Base-by-base conservation (phyloP, 2,888 invertebrate genomes). In the Napeogenes inachia region DNA sequence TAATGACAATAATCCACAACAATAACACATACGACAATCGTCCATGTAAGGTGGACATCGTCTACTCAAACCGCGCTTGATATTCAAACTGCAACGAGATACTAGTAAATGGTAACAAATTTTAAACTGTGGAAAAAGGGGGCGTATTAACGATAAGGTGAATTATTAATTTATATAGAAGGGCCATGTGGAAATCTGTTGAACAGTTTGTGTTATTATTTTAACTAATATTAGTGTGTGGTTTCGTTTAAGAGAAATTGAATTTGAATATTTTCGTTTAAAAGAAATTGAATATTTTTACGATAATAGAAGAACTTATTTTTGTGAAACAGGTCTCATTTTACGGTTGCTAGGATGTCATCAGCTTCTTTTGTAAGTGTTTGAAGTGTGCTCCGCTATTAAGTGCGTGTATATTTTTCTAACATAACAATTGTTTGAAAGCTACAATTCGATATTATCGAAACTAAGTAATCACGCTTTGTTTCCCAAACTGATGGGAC, bases 1-100 rank as follows among this genome's bases (percentile, higher is more conserved):
- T 67, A 62, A 72, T 30, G 8, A 50, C 30, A 50, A 50, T 10
- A 3, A 10, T 1, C 8, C 42, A 42, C 42, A 42, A 50, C 50
- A 21, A 21, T 30, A 50, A 50, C 30, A 50, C 21, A 6, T 30
- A 50, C 10, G 12, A 50, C 6, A 10, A 30, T n/a, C n/a, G 50
- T 12, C 21, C 21, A n/a, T 30, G 30, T 50, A 50, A 3, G 50
- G 50, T 30, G 8, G 30, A 50, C 50, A 50, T 50, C 10, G 50
- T 50, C 50, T 30, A 50, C 30, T 50, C 50, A 21, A 21, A 10
- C 30, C 50, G 30, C 30, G 21, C 30, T 30, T 4, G 21, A 42
- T 42, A 42, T 42, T 42, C 12, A 30, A 21, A 50, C 50, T 50
- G 30, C 21, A 30, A 30, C 21, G 50, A 50, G 50, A 30, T 4